Base-by-base conservation (phyloP, 2,113 vertebrate species). In the Platysternon megacephalum region DNA sequence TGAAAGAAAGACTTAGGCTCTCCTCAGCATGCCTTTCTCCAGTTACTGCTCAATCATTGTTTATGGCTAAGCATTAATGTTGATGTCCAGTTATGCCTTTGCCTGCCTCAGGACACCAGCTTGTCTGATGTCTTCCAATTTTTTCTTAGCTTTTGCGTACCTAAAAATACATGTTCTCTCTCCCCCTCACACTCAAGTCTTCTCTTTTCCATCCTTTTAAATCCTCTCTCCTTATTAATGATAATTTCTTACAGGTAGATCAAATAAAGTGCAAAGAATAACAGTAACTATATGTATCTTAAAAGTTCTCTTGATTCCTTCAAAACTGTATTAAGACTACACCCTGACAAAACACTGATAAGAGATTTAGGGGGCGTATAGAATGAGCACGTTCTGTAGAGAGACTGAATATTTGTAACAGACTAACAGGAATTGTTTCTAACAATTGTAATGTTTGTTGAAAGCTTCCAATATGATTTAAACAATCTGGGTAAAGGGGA, bases 1-100 rank as follows among this genome's bases (percentile, higher is more conserved):
- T 82, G 76, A 84, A 8, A 51, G 85, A 51, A 56, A 95, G 19
- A 58, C 49, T 58, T 86, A 48, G 21, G 26, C 39, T 83, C 83
- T 93, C 79, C 76, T 58, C 53, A 81, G 42, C 1, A 3, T 58
- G 42, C 3, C 26, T 96, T 88, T 79, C 53, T 58, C 35, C 51
- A 61, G 16, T 11, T 9, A 46, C 39, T 28, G n/a, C 49, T 91
- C 56, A n/a, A 3, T 35, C 74, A 68, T 3, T 51, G 44, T 48
- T 84, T 26, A 52, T 22, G 72, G 78, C 55, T 55, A 1, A 79
- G 78, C 11, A 19, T 42, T 14, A 51, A 56, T 28, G 29, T 1
- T 61, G 82, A 56, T 24, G 83, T 42, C 46, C 58, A 16, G 0
- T 39, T 24, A 61, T 0, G 1, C 6, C 29, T 5, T 51, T 74